A percentile compares a stretch with the other conserved stretches of the same genome.
phyloP scores from a whole-genome alignment of 2,797 vertebrate species.

The Petrocephalus sullivani region DNA sequence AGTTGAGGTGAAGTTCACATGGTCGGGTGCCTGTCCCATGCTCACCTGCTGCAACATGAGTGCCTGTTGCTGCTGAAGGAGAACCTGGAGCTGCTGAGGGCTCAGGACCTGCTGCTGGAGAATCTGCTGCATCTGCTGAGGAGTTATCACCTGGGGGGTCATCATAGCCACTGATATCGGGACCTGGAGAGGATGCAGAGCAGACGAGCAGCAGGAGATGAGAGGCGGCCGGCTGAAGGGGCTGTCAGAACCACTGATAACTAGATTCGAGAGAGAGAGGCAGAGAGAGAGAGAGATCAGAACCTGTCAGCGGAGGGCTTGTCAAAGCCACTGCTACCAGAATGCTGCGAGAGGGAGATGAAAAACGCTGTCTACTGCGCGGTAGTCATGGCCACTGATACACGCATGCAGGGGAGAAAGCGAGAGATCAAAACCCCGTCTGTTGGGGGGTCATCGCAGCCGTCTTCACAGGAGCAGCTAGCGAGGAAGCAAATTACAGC shows the following conservation, averaged over 20 bases:
- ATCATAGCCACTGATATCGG: constrained; percentile 99
- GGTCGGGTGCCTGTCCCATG: background rate
- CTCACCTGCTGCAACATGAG: constrained; percentile 99
- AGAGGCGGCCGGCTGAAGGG: background rate
- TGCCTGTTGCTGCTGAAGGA: constrained; percentile 98
- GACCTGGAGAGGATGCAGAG: constrained; percentile 63
- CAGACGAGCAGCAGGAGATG: background rate
- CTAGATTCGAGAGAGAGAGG: background rate
- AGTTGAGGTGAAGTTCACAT: background rate
- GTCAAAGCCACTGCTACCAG: background rate
- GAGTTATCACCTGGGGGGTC: constrained; percentile 99
- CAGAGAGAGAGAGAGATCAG: constrained; percentile 8
- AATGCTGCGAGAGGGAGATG: background rate
- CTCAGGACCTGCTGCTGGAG: constrained; percentile 99
- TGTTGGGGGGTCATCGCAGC: background rate
- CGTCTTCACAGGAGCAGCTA: background rate
- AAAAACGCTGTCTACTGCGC: constrained; percentile 4
- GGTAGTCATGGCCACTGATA: constrained; percentile 30
- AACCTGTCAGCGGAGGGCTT: constrained; percentile 4
- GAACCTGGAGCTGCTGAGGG: constrained; percentile 98
- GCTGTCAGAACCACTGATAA: constrained; percentile 4
- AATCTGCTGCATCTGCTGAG: constrained; percentile 99
- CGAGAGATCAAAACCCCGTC: background rate
- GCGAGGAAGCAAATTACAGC: background rate
- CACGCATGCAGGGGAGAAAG: background rate